Percentiles rank a stretch among this genome's conserved stretches.
These are phyloP conservation scores for Cryptomyrus ogoouensis DNA, from an alignment of 2,113 vertebrate species.

Conservation along the genomic window DNA sequence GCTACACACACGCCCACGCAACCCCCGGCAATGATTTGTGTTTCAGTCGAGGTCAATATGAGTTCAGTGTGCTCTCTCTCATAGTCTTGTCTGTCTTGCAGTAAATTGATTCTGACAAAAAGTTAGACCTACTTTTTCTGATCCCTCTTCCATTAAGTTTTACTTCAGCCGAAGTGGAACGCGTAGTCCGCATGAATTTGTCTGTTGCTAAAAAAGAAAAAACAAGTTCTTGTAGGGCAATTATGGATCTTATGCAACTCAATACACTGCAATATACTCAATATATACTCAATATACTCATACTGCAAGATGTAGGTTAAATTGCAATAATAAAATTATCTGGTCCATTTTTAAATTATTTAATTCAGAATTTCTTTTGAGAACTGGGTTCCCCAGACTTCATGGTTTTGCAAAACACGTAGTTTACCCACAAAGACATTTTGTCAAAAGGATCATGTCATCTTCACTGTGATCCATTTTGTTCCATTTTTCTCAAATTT, in stretches of 20 bases:
- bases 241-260: neutral
- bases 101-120: conserved; percentile 19
- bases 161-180: neutral
- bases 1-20: neutral
- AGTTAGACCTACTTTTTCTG: neutral
- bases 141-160: neutral
- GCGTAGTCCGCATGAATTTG: neutral
- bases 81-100: conserved; percentile 18
- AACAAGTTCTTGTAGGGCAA: neutral
- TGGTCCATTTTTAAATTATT: neutral
- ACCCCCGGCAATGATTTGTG: conserved; percentile 18
- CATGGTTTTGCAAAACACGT: neutral
- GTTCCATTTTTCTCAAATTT: neutral
- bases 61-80: conserved; percentile 40
- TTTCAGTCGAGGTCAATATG: conserved; percentile 27
- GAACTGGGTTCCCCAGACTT: neutral
- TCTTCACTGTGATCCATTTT: neutral
- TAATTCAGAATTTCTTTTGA: neutral
- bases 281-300: too few species aligned
- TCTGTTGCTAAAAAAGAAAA: neutral
- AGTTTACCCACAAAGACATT: neutral
- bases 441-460: neutral
- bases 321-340: neutral
- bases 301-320: neutral
- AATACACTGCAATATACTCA: too few species aligned